Percentiles rank a stretch among this genome's conserved stretches.
These are phyloP conservation scores for Drosophila gunungcola DNA, from an alignment of 1,140 invertebrate genomes.

Conservation along the genomic window DNA sequence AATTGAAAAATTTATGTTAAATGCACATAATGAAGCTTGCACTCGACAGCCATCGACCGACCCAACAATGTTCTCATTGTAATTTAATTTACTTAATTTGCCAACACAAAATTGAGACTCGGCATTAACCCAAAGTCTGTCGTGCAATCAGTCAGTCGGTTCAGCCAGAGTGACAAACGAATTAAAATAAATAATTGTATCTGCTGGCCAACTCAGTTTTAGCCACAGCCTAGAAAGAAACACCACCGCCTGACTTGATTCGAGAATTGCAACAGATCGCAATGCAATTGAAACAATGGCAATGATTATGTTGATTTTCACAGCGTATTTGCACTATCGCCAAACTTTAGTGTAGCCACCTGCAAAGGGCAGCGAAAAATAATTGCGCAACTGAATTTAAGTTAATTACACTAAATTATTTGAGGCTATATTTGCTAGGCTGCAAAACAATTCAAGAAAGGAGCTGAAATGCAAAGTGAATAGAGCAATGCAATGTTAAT, in stretches of 20 bases:
- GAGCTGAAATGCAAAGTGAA: no score
- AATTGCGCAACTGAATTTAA: slow-evolving; percentile 32
- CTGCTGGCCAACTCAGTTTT: slow-evolving; percentile 33
- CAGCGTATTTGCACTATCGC: slow-evolving; percentile 40
- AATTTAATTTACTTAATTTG: slow-evolving; percentile 79
- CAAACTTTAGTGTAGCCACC: slow-evolving; percentile 33
- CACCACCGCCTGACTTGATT: slow-evolving; percentile 15
- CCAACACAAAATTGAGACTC: slow-evolving; percentile 49
- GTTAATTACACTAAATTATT: slow-evolving; percentile 21
- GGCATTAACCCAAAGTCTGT: slow-evolving; percentile 33
- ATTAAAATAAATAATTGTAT: slow-evolving; percentile 72
- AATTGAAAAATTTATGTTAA: slow-evolving; percentile 81
- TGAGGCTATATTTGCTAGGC: no score
- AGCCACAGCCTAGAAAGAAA: slow-evolving; percentile 11
- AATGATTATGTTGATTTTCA: slow-evolving; percentile 46
- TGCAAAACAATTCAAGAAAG: no score
- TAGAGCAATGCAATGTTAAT: no score
- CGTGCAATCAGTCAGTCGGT: slow-evolving; percentile 36
- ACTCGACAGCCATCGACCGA: slow-evolving; percentile 30
- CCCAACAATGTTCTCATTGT: slow-evolving; percentile 73
- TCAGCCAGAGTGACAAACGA: slow-evolving; percentile 57
- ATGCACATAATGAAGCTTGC: slow-evolving; percentile 75
- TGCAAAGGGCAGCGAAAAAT: slow-evolving; percentile 40
- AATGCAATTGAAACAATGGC: slow-evolving; percentile 26
- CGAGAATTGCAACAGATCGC: slow-evolving; percentile 45